phyloP scores from a whole-genome alignment of 2,113 vertebrate genomes.

The Oreocharis arfaki region DNA sequence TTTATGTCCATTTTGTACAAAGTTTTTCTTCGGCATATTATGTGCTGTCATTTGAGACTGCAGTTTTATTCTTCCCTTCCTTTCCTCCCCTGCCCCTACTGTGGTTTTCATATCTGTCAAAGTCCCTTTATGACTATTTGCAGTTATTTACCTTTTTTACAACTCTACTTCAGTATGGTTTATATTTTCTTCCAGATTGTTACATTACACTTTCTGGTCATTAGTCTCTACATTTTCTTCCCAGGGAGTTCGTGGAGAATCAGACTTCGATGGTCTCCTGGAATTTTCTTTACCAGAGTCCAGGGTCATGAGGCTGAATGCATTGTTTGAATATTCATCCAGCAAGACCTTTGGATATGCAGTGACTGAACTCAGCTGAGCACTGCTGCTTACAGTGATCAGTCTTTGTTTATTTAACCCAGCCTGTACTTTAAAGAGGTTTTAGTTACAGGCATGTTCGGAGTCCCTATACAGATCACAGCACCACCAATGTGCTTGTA shows the following conservation, averaged over 20 bases:
- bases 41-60: neutral
- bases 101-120: neutral
- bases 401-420: conserved; percentile 64
- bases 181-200: neutral
- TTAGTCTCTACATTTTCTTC: conserved; percentile 8
- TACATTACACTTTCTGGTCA: neutral
- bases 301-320: conserved; percentile 28
- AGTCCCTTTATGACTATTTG: neutral
- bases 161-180: neutral
- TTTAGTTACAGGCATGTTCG: conserved; percentile 33
- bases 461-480: neutral
- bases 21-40: neutral
- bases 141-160: neutral
- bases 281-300: conserved; percentile 48
- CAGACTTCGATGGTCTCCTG: neutral
- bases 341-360: conserved; percentile 45
- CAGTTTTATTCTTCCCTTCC: neutral
- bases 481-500: neutral
- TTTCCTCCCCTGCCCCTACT: neutral
- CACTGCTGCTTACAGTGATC: conserved; percentile 37
- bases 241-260: neutral
- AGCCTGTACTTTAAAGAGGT: conserved; percentile 29
- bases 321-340: conserved; percentile 67
- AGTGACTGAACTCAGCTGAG: conserved; percentile 41
- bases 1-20: neutral